phyloP scores from a whole-genome alignment of 2,888 invertebrate genomes.

The Bombylius discolor region DNA sequence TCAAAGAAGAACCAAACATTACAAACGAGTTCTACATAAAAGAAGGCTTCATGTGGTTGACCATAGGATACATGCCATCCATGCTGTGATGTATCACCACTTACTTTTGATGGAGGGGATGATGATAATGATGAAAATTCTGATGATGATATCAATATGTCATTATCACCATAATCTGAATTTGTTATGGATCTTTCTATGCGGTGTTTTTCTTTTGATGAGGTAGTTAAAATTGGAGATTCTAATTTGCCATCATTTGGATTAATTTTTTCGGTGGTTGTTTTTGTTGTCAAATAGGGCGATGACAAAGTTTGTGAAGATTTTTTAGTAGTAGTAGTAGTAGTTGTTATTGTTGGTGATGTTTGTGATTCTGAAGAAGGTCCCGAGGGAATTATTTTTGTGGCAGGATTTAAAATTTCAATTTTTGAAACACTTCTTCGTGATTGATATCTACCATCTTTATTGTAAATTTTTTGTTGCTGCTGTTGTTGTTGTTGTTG shows the following conservation, averaged over 20 bases:
- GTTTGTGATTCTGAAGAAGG: not conserved
- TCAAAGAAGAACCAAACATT: slow-evolving; percentile 96
- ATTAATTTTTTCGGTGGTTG: not conserved
- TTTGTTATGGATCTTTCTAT: not conserved
- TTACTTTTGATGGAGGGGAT: not conserved
- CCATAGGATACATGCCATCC: slow-evolving; percentile 42
- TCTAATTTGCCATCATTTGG: not conserved
- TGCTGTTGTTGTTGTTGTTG: not conserved
- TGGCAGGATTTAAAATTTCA: not conserved
- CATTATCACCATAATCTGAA: not conserved
- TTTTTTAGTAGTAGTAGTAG: not conserved
- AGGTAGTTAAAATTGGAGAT: not conserved
- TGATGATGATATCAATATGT: too few species aligned
- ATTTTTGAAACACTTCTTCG: not conserved
- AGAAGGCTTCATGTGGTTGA: slow-evolving; percentile 63
- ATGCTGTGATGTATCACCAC: slow-evolving; percentile 17
- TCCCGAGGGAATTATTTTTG: not conserved
- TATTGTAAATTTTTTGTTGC: not conserved
- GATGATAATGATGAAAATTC: not conserved
- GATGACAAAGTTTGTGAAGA: too few species aligned
- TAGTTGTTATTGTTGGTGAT: not conserved
- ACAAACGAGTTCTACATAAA: slow-evolving; percentile 84
- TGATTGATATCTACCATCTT: not conserved
- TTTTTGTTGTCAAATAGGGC: not conserved
- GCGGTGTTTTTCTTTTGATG: not conserved